Base-by-base conservation (phyloP, 2,888 invertebrate species). In the Drosophila meridiana region DNA sequence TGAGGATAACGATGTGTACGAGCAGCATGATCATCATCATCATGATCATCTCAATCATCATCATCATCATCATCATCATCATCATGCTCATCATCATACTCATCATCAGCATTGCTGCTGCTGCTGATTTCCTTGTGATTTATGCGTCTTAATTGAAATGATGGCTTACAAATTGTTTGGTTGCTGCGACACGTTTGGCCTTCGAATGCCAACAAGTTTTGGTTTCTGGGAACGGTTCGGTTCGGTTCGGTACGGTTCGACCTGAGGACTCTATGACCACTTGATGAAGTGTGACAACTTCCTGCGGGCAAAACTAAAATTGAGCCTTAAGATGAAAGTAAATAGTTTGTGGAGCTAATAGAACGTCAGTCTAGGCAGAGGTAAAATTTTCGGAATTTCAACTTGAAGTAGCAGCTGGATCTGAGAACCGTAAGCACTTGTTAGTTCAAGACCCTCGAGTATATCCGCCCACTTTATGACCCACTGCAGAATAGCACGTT, bases 71-170 rank as follows among this genome's bases (percentile, higher is more conserved):
- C 36, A 40, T 38, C 20, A 65, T 62, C n/a, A 55, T 56, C 38
- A 55, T 38, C 7, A 40, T 56, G 5, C 2, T 34, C 14, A 55
- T 34, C 30, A 66, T 75, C 30, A 59, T 40, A 11, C 0, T 26
- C n/a, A 42, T 47, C 14, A 68, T 58, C 45, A 63, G 63, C 30
- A 42, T 47, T 47, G 62, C 65, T 69, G 78, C 72, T 68, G 76
- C 67, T 80, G 80, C 83, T 85, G 89, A 83, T 90, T 87, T 88
- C 58, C 69, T 55, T 74, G 77, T 87, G 87, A 87, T 87, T 87
- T 90, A 87, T 90, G 87, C 87, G 76, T 82, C 87, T 90, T 87
- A 90, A 87, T 87, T 87, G 90, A 87, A 87, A 88, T 84, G 90
- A 87, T 86, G 87, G 87, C 82, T 87, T 77, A 87, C 90, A 89